Evolutionary conservation across 2,113 vertebrate species (phyloP).

Genomic region (Colius striatus): DNA sequence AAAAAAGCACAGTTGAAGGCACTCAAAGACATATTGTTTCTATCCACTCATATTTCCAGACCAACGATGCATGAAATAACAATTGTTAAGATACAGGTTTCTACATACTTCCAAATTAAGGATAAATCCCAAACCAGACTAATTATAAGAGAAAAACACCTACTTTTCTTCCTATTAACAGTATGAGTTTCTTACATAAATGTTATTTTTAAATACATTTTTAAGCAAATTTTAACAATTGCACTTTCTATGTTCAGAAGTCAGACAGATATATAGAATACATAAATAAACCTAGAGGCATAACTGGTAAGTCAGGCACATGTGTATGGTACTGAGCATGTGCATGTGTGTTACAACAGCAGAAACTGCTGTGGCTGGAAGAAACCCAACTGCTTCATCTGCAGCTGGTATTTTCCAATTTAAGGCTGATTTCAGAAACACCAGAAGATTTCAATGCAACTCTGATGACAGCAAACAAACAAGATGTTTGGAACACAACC

Average conservation of each 20-base stretch:
- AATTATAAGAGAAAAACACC: not conserved
- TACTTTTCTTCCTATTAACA: not conserved
- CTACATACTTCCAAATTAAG: not conserved
- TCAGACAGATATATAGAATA: fast-evolving
- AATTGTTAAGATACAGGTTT: not conserved
- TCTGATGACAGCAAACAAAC: constrained; percentile 36
- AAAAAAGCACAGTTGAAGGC: not conserved
- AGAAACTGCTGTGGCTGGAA: not conserved
- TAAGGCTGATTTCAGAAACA: not conserved
- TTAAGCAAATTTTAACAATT: not conserved
- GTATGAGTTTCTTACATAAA: not conserved
- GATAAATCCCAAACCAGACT: not conserved
- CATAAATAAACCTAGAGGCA: fast-evolving
- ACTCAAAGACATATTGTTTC: not conserved
- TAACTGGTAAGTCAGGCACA: fast-evolving
- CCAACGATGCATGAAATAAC: not conserved
- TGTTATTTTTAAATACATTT: not conserved
- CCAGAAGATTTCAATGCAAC: not conserved
- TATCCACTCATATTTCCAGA: not conserved
- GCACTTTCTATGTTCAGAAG: not conserved
- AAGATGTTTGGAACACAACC: constrained; percentile 21
- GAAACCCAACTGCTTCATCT: not conserved
- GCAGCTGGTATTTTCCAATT: not conserved
- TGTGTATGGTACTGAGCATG: fast-evolving
- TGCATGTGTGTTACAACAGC: not conserved